These are phyloP conservation scores for Lepidocyrtoides sp. DNA, from an alignment of 2,888 invertebrate genomes.

Conservation along the genomic window DNA sequence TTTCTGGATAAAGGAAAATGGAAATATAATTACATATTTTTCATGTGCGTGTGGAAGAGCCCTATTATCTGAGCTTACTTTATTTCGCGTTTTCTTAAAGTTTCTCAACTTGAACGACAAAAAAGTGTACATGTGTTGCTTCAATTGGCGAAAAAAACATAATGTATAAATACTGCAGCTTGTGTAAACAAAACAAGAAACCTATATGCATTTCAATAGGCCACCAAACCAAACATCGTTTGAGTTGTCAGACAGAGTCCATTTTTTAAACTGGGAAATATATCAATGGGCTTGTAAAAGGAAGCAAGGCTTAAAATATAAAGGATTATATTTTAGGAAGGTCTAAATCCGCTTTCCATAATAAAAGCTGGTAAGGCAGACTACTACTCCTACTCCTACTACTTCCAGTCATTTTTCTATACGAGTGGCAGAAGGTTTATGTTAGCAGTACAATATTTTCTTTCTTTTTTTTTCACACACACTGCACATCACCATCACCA, in stretches of 20 bases:
- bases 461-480: constrained; percentile 12
- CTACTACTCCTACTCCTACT: no score
- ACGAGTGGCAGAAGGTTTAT: constrained; percentile 15
- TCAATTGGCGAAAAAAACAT: background rate
- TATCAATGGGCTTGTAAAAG: constrained; percentile 8
- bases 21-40: constrained; percentile 43
- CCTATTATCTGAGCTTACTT: background rate
- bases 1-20: background rate
- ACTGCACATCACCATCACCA: constrained; percentile 17
- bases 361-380: no score
- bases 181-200: background rate
- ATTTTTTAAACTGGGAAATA: constrained; percentile 28
- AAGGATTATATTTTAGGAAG: constrained; percentile 24
- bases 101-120: background rate
- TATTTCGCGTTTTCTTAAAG: background rate
- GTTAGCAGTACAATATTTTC: constrained; percentile 17
- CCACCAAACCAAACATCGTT: constrained; percentile 39
- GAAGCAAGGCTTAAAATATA: constrained; percentile 21
- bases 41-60: constrained; percentile 15
- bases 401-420: no score
- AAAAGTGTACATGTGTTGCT: constrained; percentile 18
- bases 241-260: constrained; percentile 17
- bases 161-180: background rate
- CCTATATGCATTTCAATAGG: background rate
- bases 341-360: background rate